Evolutionary conservation across 2,888 invertebrate genomes (phyloP).

Genomic region (Tetheella fluctuosa): DNA sequence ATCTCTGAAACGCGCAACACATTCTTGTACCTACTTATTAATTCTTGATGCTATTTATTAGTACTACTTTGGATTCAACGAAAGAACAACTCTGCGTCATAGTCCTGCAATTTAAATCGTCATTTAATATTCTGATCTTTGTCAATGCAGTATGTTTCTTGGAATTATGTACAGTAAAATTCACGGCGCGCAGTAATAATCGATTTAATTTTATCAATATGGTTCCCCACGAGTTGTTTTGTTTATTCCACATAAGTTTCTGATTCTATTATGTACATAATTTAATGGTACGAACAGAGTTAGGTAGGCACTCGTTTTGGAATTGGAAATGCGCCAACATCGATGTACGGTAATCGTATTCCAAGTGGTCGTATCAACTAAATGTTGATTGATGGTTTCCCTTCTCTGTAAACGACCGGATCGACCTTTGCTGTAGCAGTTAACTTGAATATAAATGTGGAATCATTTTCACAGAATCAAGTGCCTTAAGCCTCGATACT

Average conservation of each 20-base stretch:
- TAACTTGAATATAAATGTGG: slow-evolving; percentile 51
- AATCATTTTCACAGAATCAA: slow-evolving; percentile 40
- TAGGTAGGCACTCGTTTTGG: slow-evolving; percentile 28
- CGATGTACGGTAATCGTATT: slow-evolving; percentile 72
- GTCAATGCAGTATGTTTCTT: background rate
- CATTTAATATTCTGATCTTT: slow-evolving; percentile 7
- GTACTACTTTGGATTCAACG: background rate
- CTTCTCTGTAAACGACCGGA: slow-evolving; percentile 59
- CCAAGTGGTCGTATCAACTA: slow-evolving; percentile 73
- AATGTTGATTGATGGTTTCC: slow-evolving; percentile 76
- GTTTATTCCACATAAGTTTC: slow-evolving; percentile 4
- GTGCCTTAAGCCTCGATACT: slow-evolving; percentile 26
- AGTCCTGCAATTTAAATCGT: slow-evolving; percentile 1
- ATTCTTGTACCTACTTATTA: slow-evolving; percentile 9
- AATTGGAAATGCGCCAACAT: slow-evolving; percentile 73
- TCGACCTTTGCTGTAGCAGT: slow-evolving; percentile 56
- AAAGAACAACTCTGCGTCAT: slow-evolving; percentile 4
- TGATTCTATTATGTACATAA: slow-evolving; percentile 7
- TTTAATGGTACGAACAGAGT: slow-evolving; percentile 8
- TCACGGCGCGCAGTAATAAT: background rate
- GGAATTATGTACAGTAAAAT: background rate
- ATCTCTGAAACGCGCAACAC: slow-evolving; percentile 18
- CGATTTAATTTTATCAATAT: slow-evolving; percentile 6
- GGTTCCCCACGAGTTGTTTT: background rate
- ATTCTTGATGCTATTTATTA: slow-evolving; percentile 7